phyloP scores from a whole-genome alignment of 2,888 invertebrate genomes.

The Vesta saturnalis region DNA sequence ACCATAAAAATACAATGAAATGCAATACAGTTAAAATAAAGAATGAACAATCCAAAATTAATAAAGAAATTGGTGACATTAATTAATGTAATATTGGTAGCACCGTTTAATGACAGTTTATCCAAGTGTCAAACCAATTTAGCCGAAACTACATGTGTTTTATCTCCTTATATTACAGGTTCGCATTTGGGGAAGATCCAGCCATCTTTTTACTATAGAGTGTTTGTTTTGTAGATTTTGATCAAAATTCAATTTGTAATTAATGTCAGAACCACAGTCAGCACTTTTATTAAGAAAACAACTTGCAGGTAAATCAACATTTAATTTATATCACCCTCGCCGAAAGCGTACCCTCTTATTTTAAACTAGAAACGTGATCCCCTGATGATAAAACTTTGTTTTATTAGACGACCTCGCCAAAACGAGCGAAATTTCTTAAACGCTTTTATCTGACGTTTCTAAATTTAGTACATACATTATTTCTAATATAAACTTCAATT shows the following conservation, averaged over 20 bases:
- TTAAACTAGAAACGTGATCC: constrained; percentile 33
- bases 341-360: constrained; percentile 1
- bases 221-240: constrained; percentile 78
- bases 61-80: too few relatives aligned
- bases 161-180: constrained; percentile 55
- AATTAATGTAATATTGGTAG: too few relatives aligned
- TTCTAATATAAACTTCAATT: not conserved
- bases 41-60: too few relatives aligned
- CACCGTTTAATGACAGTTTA: constrained; percentile 25
- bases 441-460: constrained; percentile 24
- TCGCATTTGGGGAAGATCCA: constrained; percentile 61
- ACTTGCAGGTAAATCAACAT: constrained; percentile 83
- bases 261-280: constrained; percentile 96
- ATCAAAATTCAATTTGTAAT: constrained; percentile 83
- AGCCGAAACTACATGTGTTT: constrained; percentile 62
- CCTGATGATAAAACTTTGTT: constrained; percentile 22
- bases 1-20: too few relatives aligned
- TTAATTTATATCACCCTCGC: not conserved
- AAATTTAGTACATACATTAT: constrained; percentile 21
- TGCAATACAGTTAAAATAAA: too few relatives aligned
- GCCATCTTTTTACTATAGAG: constrained; percentile 78
- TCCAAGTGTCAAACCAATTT: constrained; percentile 48
- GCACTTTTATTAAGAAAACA: constrained; percentile 95
- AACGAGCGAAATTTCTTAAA: constrained; percentile 28
- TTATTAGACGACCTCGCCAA: constrained; percentile 33